phyloP scores from a whole-genome alignment of 2,888 invertebrate genomes.

The Stenichneumon culpator region DNA sequence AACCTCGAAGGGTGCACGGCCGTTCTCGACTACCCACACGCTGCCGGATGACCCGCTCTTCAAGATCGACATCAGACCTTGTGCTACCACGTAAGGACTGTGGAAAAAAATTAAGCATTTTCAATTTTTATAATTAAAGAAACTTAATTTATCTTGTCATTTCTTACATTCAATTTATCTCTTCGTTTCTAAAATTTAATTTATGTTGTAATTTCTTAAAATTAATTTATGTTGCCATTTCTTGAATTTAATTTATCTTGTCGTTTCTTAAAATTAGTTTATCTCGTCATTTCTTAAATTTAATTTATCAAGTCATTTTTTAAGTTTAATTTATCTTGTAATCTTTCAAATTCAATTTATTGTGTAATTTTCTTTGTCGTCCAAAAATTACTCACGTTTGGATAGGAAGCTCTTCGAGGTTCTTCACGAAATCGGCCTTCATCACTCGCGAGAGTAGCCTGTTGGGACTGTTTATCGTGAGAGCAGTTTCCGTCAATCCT shows the following conservation, averaged over 20 bases:
- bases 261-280: neutral
- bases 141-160: neutral
- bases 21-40: conserved; percentile 82
- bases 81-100: conserved; percentile 81
- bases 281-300: too few species aligned
- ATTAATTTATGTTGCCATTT: neutral
- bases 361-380: neutral
- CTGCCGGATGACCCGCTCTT: conserved; percentile 77
- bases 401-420: conserved; percentile 80
- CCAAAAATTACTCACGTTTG: conserved; percentile 78
- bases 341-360: neutral
- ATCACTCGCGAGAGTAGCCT: conserved; percentile 80
- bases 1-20: conserved; percentile 79
- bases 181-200: neutral
- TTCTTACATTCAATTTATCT: neutral
- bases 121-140: neutral
- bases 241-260: neutral
- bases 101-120: neutral
- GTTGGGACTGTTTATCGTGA: conserved; percentile 81
- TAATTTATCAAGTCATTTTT: too few species aligned
- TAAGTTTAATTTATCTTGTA: neutral
- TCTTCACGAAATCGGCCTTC: conserved; percentile 83
- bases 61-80: conserved; percentile 79
- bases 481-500: conserved; percentile 83
- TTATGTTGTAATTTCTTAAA: neutral